A percentile compares a stretch with the other conserved stretches of the same genome.
Evolutionary conservation across 1,140 invertebrate genomes (phyloP).

Genomic region (Drosophila lacteicornis): DNA sequence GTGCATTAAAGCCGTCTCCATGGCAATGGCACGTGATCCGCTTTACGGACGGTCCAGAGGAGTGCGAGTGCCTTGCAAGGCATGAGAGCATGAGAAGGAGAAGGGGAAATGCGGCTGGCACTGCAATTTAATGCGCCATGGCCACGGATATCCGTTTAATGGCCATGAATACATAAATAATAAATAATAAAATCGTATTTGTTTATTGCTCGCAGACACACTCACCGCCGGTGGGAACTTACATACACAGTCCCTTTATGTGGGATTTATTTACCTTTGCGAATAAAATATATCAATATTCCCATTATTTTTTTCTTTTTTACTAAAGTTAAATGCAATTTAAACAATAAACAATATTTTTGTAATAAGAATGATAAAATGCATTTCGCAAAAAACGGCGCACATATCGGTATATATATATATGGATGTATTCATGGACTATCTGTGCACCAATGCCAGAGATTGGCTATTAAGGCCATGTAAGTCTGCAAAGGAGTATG

Average conservation of each 20-base stretch:
- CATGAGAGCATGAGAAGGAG: background rate
- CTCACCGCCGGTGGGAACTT: slow-evolving; percentile 34
- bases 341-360: slow-evolving; percentile 77
- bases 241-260: slow-evolving; percentile 54
- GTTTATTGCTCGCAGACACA: slow-evolving; percentile 69
- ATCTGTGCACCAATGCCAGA: slow-evolving; percentile 52
- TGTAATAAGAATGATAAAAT: slow-evolving; percentile 74
- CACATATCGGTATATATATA: slow-evolving; percentile 10
- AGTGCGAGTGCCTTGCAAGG: slow-evolving; percentile 14
- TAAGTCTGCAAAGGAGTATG: slow-evolving; percentile 15
- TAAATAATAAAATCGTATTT: slow-evolving; percentile 83
- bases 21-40: slow-evolving; percentile 38
- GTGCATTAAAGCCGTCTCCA: slow-evolving; percentile 47
- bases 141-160: slow-evolving; percentile 82
- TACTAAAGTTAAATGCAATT: slow-evolving; percentile 74
- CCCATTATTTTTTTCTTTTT: slow-evolving; percentile 21
- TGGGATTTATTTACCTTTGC: slow-evolving; percentile 79
- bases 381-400: slow-evolving; percentile 37
- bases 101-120: slow-evolving; percentile 26
- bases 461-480: slow-evolving; percentile 67
- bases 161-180: slow-evolving; percentile 83
- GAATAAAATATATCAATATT: slow-evolving; percentile 70
- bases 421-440: slow-evolving; percentile 22
- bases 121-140: slow-evolving; percentile 79
- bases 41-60: slow-evolving; percentile 19